phyloP scores from a whole-genome alignment of 2,113 vertebrate species.

The Eublepharis macularius region DNA sequence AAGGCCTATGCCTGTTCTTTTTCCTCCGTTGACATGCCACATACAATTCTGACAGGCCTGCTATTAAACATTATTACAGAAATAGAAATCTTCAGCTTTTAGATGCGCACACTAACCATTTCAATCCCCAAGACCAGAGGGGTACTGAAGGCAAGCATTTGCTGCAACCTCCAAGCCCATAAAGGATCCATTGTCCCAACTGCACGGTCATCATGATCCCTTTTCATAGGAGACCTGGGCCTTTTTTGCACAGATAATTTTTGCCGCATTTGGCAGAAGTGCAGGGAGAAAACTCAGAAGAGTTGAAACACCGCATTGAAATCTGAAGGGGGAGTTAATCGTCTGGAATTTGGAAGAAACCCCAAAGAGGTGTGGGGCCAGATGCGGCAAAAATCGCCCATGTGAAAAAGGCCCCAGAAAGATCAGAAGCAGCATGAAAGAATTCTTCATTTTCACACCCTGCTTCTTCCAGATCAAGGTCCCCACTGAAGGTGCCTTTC shows the following conservation, averaged over 20 bases:
- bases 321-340: too few relatives aligned
- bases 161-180: neutral
- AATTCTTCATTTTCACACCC: neutral
- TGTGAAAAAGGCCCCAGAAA: too few relatives aligned
- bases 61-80: neutral
- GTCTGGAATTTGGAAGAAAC: too few relatives aligned
- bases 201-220: too few relatives aligned
- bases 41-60: neutral
- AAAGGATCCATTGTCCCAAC: neutral
- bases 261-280: too few relatives aligned
- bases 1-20: neutral
- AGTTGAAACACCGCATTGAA: too few relatives aligned
- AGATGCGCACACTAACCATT: neutral
- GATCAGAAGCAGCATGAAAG: neutral
- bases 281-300: too few relatives aligned
- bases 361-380: too few relatives aligned
- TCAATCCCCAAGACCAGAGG: too few relatives aligned
- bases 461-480: neutral
- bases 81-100: slow-evolving; percentile 5
- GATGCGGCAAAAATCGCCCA: too few relatives aligned
- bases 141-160: neutral
- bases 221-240: neutral
- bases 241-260: too few relatives aligned
- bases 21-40: too few relatives aligned
- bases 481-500: neutral